These are phyloP conservation scores for Auanema freiburgensis DNA, from an alignment of 2,888 invertebrate genomes.

Conservation along the genomic window DNA sequence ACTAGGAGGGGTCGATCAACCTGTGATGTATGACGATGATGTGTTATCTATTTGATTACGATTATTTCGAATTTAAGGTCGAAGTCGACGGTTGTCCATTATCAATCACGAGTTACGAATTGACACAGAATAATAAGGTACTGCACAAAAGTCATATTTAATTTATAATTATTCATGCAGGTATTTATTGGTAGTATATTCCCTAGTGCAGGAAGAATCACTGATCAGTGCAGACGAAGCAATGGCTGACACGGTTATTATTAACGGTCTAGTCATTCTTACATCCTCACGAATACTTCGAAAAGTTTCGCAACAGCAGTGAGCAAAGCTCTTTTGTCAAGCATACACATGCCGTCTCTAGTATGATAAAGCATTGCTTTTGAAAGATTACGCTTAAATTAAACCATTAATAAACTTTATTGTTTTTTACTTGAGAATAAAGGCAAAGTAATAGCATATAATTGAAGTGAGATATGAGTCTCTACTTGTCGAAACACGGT, in stretches of 20 bases:
- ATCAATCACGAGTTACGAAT: slow-evolving; percentile 58
- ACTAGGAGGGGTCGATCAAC: slow-evolving; percentile 74
- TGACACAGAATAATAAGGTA: slow-evolving; percentile 51
- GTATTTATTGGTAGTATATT: slow-evolving; percentile 58
- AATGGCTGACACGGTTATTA: slow-evolving; percentile 10
- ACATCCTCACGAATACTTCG: too few species aligned
- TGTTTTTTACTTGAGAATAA: too few species aligned
- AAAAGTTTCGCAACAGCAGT: too few species aligned
- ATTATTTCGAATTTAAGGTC: slow-evolving; percentile 30
- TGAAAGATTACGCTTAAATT: too few species aligned
- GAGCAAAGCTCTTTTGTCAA: too few species aligned
- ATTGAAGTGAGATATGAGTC: too few species aligned
- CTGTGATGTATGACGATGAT: slow-evolving; percentile 50
- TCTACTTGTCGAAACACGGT: too few species aligned
- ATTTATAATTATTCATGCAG: slow-evolving; percentile 16
- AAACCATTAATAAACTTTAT: too few species aligned
- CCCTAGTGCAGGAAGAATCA: slow-evolving; percentile 58
- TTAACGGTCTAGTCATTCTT: neutral
- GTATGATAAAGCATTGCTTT: too few species aligned
- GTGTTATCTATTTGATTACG: neutral
- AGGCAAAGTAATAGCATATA: too few species aligned
- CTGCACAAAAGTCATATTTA: too few species aligned
- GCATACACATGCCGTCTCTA: too few species aligned
- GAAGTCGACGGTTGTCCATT: slow-evolving; percentile 60
- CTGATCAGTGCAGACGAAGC: slow-evolving; percentile 40